Evolutionary conservation across 2,888 invertebrate species (phyloP).

Genomic region (Schizotus pectinicornis): DNA sequence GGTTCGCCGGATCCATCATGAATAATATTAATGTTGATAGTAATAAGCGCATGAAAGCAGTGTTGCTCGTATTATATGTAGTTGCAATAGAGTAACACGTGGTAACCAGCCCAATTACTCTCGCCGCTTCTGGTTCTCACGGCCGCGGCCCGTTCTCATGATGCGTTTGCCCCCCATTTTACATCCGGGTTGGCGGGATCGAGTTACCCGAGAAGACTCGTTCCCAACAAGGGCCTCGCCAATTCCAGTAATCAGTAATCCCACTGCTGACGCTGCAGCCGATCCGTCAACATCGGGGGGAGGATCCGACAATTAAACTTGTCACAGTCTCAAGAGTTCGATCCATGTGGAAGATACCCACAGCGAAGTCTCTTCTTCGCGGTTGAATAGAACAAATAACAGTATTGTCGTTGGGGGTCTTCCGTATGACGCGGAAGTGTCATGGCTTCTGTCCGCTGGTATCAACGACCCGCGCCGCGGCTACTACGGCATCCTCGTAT

Average conservation of each 20-base stretch:
- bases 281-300: too few species aligned
- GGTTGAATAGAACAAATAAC: too few species aligned
- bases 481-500: too few species aligned
- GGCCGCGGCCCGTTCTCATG: conserved; percentile 30
- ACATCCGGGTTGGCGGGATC: conserved; percentile 37
- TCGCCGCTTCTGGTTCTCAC: conserved; percentile 31
- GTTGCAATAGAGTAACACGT: conserved; percentile 32
- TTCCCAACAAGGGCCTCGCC: neutral
- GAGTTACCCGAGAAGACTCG: conserved; percentile 6
- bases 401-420: neutral
- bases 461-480: too few species aligned
- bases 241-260: too few species aligned
- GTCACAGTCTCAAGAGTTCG: too few species aligned
- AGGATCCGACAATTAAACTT: too few species aligned
- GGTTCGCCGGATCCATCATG: conserved; percentile 36
- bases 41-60: conserved; percentile 14
- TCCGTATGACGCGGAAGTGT: neutral
- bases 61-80: neutral
- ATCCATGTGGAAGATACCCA: too few species aligned
- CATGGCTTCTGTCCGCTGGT: neutral
- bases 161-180: conserved; percentile 34
- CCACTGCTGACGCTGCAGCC: too few species aligned
- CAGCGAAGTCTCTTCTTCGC: too few species aligned
- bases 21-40: conserved; percentile 30
- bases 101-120: conserved; percentile 40